These are phyloP conservation scores for Melangyna quadrimaculata DNA, from an alignment of 2,888 invertebrate species.

Conservation along the genomic window DNA sequence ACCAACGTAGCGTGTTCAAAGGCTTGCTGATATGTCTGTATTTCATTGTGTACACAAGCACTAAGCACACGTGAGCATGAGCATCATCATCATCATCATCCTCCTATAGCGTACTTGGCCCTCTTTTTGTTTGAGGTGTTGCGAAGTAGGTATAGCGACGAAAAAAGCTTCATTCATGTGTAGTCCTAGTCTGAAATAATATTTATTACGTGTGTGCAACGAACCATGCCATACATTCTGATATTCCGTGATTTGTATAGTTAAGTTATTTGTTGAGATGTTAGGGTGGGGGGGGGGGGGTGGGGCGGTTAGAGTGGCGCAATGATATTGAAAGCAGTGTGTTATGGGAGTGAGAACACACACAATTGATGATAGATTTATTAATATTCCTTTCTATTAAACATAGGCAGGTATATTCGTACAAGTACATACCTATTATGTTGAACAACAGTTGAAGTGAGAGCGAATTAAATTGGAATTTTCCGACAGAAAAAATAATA, in stretches of 20 bases:
- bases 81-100: neutral
- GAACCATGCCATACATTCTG: conserved; percentile 13
- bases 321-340: neutral
- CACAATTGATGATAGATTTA: conserved; percentile 51
- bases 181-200: conserved; percentile 48
- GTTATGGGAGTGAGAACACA: neutral
- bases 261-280: conserved; percentile 8
- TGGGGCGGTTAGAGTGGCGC: neutral
- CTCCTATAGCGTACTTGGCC: neutral
- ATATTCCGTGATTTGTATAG: conserved; percentile 45
- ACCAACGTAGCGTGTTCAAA: conserved; percentile 41
- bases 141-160: neutral
- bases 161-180: conserved; percentile 18
- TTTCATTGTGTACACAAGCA: conserved; percentile 24
- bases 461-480: conserved; percentile 47
- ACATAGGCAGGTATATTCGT: neutral
- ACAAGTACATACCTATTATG: neutral
- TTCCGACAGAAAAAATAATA: conserved; percentile 3
- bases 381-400: conserved; percentile 38
- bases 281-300: neutral
- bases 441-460: neutral
- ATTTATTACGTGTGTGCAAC: conserved; percentile 50
- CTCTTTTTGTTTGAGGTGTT: conserved; percentile 19
- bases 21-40: conserved; percentile 12
- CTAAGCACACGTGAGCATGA: neutral